Evolutionary conservation across 2,888 invertebrate genomes (phyloP).

Genomic region (Bombyx huttoni): DNA sequence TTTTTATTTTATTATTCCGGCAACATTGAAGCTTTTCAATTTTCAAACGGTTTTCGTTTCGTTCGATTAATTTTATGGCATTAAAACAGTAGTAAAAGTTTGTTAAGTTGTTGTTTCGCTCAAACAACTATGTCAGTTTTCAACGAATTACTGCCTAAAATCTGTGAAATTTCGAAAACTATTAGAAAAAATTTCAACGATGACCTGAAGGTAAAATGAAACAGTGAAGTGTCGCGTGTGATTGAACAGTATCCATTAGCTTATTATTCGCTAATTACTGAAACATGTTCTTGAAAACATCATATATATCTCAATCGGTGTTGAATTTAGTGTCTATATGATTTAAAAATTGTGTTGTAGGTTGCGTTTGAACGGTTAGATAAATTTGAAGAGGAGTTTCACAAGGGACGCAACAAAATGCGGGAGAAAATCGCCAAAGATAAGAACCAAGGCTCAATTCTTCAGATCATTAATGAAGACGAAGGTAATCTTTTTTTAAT

Average conservation of each 20-base stretch:
- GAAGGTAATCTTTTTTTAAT: constrained; percentile 31
- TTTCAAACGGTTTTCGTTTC: constrained; percentile 63
- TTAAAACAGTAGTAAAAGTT: constrained; percentile 38
- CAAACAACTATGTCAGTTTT: constrained; percentile 54
- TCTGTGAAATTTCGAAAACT: constrained; percentile 38
- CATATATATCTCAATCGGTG: neutral
- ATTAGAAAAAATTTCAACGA: constrained; percentile 35
- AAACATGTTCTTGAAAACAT: neutral
- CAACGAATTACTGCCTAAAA: constrained; percentile 46
- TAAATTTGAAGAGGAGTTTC: constrained; percentile 46
- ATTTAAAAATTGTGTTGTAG: constrained; percentile 27
- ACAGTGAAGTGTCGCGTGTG: constrained; percentile 7
- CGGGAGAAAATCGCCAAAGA: constrained; percentile 39
- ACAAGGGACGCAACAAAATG: constrained; percentile 28
- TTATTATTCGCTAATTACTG: neutral
- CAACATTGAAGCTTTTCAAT: constrained; percentile 32
- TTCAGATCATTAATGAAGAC: constrained; percentile 55
- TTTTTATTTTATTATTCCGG: constrained; percentile 21
- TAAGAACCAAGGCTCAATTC: constrained; percentile 32
- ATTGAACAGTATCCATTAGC: constrained; percentile 2
- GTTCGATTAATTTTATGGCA: constrained; percentile 43
- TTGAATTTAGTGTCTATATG: neutral
- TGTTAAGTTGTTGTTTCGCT: constrained; percentile 33
- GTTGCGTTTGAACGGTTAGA: constrained; percentile 35
- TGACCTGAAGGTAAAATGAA: constrained; percentile 43